phyloP scores from a whole-genome alignment of 2,797 vertebrate species.

The Myiotriccus ornatus region DNA sequence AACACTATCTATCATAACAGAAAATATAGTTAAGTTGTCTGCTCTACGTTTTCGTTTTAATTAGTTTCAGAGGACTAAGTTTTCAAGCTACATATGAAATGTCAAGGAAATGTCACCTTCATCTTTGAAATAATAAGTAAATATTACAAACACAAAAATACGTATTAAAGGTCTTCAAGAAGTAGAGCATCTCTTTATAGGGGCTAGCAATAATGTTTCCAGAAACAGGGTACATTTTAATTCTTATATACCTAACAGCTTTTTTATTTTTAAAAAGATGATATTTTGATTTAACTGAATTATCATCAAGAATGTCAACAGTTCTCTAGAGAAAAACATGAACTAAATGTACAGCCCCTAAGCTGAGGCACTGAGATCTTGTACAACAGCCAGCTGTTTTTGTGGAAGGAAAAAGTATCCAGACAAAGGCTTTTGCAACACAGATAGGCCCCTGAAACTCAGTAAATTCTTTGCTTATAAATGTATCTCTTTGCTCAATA shows the following conservation, averaged over 20 bases:
- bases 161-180: not conserved
- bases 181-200: not conserved
- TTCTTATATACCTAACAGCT: not conserved
- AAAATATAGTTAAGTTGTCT: not conserved
- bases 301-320: not conserved
- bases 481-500: not conserved
- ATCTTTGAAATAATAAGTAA: constrained; percentile 1
- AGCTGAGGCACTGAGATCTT: not conserved
- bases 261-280: not conserved
- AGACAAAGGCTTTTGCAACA: not conserved
- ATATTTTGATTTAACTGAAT: not conserved
- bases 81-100: not conserved
- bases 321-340: not conserved
- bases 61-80: not conserved
- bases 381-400: not conserved
- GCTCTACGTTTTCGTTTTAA: not conserved
- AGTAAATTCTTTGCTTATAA: not conserved
- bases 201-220: not conserved
- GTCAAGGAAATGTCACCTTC: constrained; percentile 14
- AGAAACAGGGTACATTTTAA: not conserved
- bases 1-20: not conserved
- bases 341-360: not conserved
- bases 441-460: not conserved
- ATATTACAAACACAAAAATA: not conserved
- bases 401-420: not conserved